Evolutionary conservation across 35 echinoderm and acorn worm species (phyloP), one percentile per base, ranked within the genome.

Genomic region (Apostichopus japonicus): DNA sequence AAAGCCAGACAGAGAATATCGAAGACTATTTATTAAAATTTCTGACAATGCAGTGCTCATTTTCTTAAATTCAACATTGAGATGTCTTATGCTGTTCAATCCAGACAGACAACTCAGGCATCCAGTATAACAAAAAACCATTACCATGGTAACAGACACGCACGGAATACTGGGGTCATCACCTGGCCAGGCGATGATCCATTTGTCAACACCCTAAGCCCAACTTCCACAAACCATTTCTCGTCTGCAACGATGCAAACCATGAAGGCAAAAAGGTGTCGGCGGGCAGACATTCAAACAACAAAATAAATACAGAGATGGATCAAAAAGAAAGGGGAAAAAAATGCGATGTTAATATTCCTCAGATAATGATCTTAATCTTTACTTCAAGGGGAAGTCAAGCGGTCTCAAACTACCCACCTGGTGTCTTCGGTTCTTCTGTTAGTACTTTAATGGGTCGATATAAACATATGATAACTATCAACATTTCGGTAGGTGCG

Each of bases 281-380:
- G 57, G 57, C 7, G 57, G 71, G 22, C 71, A 75, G 71, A 19
- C 71, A 75, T 75, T 23, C 17, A 23, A 67, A 67, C 11, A 67
- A 67, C 11, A 15, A 67, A 67, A 67, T 67, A 67, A 67, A 67
- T 67, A 67, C 3, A 11, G 14, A 17, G 63, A 67, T 4, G 63
- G 63, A 19, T 19, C 0, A 17, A 67, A 4, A 67, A 0, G 63
- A 67, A 67, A 17, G 63, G 19, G 19, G 19, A 5, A 67, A 67
- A 67, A 15, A 11, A 0, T 75, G 71, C n/a, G 71, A 75, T 75
- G 71, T 23, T 75, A 75, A 75, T 75, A 19, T 75, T 2, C 7
- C 71, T n/a, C 5, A 75, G 71, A 75, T 75, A 75, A 75, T 7
- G n/a, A 75, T 75, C 71, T 75, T 75, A 75, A 75, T 75, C 71